phyloP scores from a whole-genome alignment of 2,113 vertebrate genomes.

The Tenrec ecaudatus region DNA sequence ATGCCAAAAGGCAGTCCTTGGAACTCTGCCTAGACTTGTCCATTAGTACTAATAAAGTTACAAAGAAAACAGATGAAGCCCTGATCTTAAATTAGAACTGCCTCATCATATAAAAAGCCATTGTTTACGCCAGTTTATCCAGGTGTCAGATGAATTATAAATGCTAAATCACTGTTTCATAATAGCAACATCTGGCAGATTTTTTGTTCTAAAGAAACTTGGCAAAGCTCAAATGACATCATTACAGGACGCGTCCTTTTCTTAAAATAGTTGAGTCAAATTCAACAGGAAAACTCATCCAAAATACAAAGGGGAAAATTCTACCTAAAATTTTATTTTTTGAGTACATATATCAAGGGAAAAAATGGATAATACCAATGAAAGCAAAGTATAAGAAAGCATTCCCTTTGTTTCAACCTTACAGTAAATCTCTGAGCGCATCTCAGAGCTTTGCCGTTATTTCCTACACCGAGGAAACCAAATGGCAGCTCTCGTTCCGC shows the following conservation, averaged over 20 bases:
- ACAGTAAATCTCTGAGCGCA: conserved; percentile 14
- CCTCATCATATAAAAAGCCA: conserved; percentile 94
- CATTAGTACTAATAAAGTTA: conserved; percentile 85
- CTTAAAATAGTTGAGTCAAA: conserved; percentile 79
- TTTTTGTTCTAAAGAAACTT: conserved; percentile 76
- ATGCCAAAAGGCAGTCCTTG: conserved; percentile 79
- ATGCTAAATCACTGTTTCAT: conserved; percentile 86
- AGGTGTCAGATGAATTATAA: conserved; percentile 93
- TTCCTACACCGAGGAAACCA: conserved; percentile 54
- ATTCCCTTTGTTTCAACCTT: conserved; percentile 42
- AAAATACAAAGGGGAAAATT: conserved; percentile 60
- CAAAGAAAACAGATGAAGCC: conserved; percentile 88
- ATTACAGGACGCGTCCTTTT: conserved; percentile 80
- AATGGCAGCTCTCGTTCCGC: conserved; percentile 1
- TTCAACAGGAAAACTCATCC: conserved; percentile 66
- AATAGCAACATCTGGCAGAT: conserved; percentile 89
- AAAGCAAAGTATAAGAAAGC: conserved; percentile 48
- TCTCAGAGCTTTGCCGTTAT: conserved; percentile 45
- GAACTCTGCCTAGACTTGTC: conserved; percentile 82
- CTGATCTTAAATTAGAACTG: conserved; percentile 93
- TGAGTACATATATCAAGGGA: conserved; percentile 20
- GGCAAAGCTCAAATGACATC: conserved; percentile 83
- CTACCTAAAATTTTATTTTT: conserved; percentile 59
- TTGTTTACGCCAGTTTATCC: conserved; percentile 96
- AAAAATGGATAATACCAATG: background rate